Conservation (phyloP, 37 sponge, comb jelly and placozoan genomes). For the Cliona cf. orientalis region DNA sequence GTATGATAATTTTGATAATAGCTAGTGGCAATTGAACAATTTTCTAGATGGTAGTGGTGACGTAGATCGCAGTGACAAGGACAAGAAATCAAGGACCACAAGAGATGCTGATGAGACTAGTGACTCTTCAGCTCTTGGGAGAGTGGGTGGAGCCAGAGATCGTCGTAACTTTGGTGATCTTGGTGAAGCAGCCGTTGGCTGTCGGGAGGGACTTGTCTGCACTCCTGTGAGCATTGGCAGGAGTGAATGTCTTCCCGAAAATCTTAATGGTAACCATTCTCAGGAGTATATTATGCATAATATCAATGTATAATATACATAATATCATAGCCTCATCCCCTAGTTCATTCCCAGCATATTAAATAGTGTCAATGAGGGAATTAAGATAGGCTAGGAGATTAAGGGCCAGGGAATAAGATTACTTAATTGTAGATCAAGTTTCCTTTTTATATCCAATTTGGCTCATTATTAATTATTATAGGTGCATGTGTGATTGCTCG, state of each 20-base stretch:
- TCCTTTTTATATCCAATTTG: background rate
- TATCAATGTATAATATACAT: no score
- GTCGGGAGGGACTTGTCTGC: conserved; percentile 21
- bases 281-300: background rate
- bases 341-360: no score
- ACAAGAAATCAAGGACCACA: background rate
- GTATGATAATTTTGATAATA: background rate
- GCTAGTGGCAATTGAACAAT: background rate
- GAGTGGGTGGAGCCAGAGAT: conserved; percentile 14
- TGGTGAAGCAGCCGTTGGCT: background rate
- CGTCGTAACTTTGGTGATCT: background rate
- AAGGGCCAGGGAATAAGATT: background rate
- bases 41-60: background rate
- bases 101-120: no score
- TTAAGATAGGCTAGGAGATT: background rate
- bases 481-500: conserved; percentile 19
- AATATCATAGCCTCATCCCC: no score
- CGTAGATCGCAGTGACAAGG: background rate
- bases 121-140: background rate
- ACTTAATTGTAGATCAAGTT: background rate
- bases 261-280: conserved; percentile 3
- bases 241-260: conserved; percentile 21
- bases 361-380: no score
- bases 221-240: background rate
- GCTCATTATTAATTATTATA: background rate